Evolutionary conservation across 1,140 invertebrate species (phyloP), one percentile per base, ranked within the genome.

Genomic region (Meloidogyne chitwoodi): DNA sequence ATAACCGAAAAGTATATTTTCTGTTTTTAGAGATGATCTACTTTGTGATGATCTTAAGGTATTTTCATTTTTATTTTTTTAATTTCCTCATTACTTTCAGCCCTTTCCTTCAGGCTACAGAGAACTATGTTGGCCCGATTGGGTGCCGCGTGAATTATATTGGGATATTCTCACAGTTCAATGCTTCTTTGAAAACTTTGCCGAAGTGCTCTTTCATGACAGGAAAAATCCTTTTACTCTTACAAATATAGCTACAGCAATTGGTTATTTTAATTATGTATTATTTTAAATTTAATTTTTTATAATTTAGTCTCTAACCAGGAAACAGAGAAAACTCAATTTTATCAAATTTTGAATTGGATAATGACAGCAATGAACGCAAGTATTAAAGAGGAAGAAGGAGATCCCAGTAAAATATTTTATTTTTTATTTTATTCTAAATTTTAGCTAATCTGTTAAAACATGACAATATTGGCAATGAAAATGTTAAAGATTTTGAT

Each of bases 41-140:
- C 26, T 56, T n/a, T 80, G 78, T 62, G 78, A 80, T 38, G 78
- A 80, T 48, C 66, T 80, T 27, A 70, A 81, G 68, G 77, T 79
- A 48, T 34, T 22, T 1, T 12, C 31, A 29, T 26, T 26, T 3
- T 29, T 24, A 0, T 24, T 3, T 12, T 26, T 26, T 24, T 2
- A 3, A 8, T 44, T 69, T 34, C 19, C n/a, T 12, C 2, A 19
- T 27, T 10, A 38, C 2, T 75, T 72, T 63, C n/a, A 79, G 78
- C 79, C 78, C 1, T 62, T 80, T 26, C 78, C 78, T 26, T 56
- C 48, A n/a, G 48, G 66, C 1, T 81, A 56, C 63, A 56, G 41
- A 34, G 22, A 34, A 24, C 56, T 80, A 22, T 6, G 14, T 34
- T 69, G 79, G 61, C 78, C 78, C 5, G 67, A 66, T 26, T 80